phyloP scores from a whole-genome alignment of 2,888 invertebrate species.

The Pristionchus exspectatus region DNA sequence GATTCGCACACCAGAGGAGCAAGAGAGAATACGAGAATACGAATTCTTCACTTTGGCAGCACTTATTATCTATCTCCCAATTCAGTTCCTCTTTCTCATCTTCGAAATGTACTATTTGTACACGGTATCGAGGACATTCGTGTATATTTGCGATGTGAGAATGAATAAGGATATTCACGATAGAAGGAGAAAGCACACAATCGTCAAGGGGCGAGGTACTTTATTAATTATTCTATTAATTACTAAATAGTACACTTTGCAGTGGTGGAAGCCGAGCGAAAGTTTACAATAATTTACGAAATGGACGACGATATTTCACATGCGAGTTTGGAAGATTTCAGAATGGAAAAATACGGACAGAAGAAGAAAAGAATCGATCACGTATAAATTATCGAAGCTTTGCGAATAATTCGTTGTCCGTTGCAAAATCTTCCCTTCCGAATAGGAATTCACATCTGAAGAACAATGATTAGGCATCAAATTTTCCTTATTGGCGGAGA shows the following conservation, averaged over 20 bases:
- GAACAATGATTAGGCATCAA: not conserved
- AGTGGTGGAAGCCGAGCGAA: not conserved
- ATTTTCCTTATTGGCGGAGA: not conserved
- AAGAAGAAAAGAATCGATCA: conserved; percentile 25
- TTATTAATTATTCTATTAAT: not conserved
- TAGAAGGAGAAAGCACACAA: conserved; percentile 35
- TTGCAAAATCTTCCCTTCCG: not conserved
- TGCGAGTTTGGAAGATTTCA: conserved; percentile 48
- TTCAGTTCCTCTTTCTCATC: conserved; percentile 27
- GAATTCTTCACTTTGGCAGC: not conserved
- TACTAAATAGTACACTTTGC: not conserved
- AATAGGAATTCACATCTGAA: conserved; percentile 40
- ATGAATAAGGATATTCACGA: conserved; percentile 54
- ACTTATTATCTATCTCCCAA: not conserved
- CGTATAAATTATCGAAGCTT: conserved; percentile 5
- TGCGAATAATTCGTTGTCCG: conserved; percentile 35
- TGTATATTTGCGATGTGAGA: conserved; percentile 50
- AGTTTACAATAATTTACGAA: not conserved
- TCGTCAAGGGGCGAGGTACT: conserved; percentile 35
- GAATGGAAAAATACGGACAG: conserved; percentile 48
- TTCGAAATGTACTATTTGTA: conserved; percentile 50
- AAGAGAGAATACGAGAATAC: not conserved
- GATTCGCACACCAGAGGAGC: no score
- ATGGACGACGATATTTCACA: conserved; percentile 42
- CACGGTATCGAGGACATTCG: conserved; percentile 47